These are phyloP conservation scores for Calidris pugnax DNA, from an alignment of 2,113 vertebrate species.

Conservation along the genomic window DNA sequence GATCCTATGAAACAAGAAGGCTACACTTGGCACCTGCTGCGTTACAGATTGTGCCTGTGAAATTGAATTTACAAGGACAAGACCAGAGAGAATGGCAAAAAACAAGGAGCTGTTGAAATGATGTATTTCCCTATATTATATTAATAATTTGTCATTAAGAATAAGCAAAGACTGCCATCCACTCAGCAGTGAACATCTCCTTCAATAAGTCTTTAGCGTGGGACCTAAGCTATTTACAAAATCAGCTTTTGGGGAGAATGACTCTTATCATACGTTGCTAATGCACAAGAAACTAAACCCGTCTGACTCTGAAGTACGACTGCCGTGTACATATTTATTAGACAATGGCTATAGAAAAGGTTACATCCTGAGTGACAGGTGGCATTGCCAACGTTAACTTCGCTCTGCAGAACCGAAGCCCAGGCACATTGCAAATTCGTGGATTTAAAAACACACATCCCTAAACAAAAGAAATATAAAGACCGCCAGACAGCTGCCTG, in stretches of 20 bases:
- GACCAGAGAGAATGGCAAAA: constrained; percentile 36
- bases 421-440: not conserved
- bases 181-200: not conserved
- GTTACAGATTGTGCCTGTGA: constrained; percentile 55
- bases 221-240: not conserved
- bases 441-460: not conserved
- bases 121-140: not conserved
- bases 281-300: not conserved
- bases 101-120: not conserved
- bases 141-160: constrained; percentile 13
- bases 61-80: constrained; percentile 57
- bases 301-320: not conserved
- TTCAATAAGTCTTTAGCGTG: not conserved
- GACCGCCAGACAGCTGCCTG: not conserved
- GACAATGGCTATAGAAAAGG: not conserved
- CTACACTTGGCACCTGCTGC: constrained; percentile 50
- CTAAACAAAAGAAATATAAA: not conserved
- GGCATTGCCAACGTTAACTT: not conserved
- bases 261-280: not conserved
- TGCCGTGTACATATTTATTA: not conserved
- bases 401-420: not conserved
- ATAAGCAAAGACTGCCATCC: not conserved
- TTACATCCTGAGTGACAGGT: not conserved
- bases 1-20: constrained; percentile 52
- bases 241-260: not conserved